Percentiles rank a stretch among this genome's conserved stretches.
Evolutionary conservation across 2,113 vertebrate species (phyloP).

Genomic region (Solenodon paradoxus): DNA sequence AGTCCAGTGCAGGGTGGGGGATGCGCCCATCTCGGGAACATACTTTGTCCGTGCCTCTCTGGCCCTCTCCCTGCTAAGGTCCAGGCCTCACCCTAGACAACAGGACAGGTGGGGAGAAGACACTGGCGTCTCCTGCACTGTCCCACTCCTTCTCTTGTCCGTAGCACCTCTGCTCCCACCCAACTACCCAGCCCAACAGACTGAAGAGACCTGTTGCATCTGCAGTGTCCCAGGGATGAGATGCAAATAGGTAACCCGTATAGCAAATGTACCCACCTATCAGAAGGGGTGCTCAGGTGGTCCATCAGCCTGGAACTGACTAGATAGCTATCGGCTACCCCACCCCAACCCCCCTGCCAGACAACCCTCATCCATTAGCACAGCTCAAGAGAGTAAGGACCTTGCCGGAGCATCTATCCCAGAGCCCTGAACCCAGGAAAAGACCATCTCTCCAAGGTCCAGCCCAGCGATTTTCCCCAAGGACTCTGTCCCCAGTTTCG

Average conservation of each 20-base stretch:
- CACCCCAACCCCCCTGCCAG: too few species aligned
- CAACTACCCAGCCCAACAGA: background rate
- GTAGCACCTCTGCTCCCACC: background rate
- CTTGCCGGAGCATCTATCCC: background rate
- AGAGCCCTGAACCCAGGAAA: background rate
- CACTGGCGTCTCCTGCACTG: rapidly evolving
- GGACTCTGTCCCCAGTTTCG: background rate
- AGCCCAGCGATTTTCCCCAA: background rate
- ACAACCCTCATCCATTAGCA: too few species aligned
- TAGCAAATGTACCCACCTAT: background rate
- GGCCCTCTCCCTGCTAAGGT: background rate
- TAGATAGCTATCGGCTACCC: background rate
- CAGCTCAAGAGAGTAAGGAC: background rate
- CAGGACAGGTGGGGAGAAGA: background rate
- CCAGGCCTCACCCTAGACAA: background rate
- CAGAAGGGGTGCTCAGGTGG: background rate
- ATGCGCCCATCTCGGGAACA: background rate
- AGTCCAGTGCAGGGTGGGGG: background rate
- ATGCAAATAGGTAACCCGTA: background rate
- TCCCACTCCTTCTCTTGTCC: background rate
- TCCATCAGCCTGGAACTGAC: background rate
- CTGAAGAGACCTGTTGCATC: background rate
- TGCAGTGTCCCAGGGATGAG: background rate
- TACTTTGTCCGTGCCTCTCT: background rate
- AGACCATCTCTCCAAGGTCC: background rate